A percentile compares a stretch with the other conserved stretches of the same genome.
Conservation (phyloP, 2,888 invertebrate species). For the Drosophila anomelani region DNA sequence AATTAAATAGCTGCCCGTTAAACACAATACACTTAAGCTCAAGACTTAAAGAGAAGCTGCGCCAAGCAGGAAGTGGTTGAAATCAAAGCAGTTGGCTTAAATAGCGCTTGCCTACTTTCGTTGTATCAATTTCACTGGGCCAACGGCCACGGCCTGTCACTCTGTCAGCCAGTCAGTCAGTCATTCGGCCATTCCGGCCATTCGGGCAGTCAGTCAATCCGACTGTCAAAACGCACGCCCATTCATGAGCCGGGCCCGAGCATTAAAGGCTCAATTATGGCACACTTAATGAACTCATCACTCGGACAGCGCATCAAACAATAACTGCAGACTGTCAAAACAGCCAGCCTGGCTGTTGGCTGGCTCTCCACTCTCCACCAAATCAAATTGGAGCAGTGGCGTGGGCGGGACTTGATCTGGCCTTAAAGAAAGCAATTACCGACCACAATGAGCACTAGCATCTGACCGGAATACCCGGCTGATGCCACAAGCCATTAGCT, state of each 20-base stretch:
- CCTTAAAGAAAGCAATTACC: conserved; percentile 78
- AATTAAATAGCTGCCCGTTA: conserved; percentile 72
- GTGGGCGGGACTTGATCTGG: conserved; percentile 57
- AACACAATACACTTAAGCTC: conserved; percentile 66
- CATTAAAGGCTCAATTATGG: conserved; percentile 80
- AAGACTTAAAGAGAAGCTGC: conserved; percentile 44
- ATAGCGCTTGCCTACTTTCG: conserved; percentile 63
- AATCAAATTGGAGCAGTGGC: conserved; percentile 75
- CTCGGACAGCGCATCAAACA: conserved; percentile 79
- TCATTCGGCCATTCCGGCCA: conserved; percentile 18
- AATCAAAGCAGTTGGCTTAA: conserved; percentile 40
- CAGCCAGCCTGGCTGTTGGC: conserved; percentile 42
- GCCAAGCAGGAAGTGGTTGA: conserved; percentile 65
- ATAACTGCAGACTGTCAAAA: conserved; percentile 82
- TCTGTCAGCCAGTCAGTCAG: conserved; percentile 40
- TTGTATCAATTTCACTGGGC: conserved; percentile 74
- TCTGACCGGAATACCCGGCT: conserved; percentile 19
- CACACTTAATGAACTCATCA: conserved; percentile 82
- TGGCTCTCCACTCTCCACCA: conserved; percentile 41
- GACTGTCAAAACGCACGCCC: conserved; percentile 76
- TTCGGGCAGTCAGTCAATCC: conserved; percentile 37
- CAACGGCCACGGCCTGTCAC: conserved; percentile 58
- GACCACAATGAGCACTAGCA: conserved; percentile 57
- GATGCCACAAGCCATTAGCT: conserved; percentile 67
- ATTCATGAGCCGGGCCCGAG: conserved; percentile 62